A percentile compares a stretch with the other conserved stretches of the same genome.
phyloP scores from a whole-genome alignment of 1,140 invertebrate species.

The Drosophila mojavensis region DNA sequence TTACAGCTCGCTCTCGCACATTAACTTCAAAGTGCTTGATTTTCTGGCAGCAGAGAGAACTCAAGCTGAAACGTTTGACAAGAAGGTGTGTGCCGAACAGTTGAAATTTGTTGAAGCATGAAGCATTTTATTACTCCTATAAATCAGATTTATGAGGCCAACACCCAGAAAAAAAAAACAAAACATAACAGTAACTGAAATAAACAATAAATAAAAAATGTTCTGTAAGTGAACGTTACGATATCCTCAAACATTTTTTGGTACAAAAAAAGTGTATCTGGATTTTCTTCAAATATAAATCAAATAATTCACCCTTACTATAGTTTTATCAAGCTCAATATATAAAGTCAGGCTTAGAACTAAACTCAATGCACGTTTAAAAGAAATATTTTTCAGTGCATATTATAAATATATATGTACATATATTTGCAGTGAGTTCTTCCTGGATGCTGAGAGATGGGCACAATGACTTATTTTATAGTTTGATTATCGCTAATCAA shows the following conservation, averaged over 20 bases:
- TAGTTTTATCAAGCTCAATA: too few relatives aligned
- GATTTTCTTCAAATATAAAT: too few relatives aligned
- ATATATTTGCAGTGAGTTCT: too few relatives aligned
- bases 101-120: slow-evolving; percentile 56
- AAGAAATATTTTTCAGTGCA: too few relatives aligned
- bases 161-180: slow-evolving; percentile 8
- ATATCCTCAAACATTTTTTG: not conserved
- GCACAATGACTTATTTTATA: slow-evolving; percentile 46
- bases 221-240: not conserved
- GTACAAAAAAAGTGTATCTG: not conserved
- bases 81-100: slow-evolving; percentile 52
- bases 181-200: not conserved
- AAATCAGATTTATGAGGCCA: slow-evolving; percentile 65
- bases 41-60: slow-evolving; percentile 6
- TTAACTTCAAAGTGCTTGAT: slow-evolving; percentile 15
- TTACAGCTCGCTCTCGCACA: not conserved
- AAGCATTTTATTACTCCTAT: slow-evolving; percentile 74
- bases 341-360: too few relatives aligned
- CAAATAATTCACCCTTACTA: too few relatives aligned
- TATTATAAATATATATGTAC: too few relatives aligned
- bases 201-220: slow-evolving; percentile 28
- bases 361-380: too few relatives aligned
- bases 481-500: slow-evolving; percentile 63
- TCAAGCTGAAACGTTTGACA: slow-evolving; percentile 8
- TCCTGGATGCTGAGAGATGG: not conserved